Percentiles rank a stretch among this genome's conserved stretches.
phyloP scores from a whole-genome alignment of 1,140 invertebrate genomes.

The Pachyrhynchus sulphureomaculatus region DNA sequence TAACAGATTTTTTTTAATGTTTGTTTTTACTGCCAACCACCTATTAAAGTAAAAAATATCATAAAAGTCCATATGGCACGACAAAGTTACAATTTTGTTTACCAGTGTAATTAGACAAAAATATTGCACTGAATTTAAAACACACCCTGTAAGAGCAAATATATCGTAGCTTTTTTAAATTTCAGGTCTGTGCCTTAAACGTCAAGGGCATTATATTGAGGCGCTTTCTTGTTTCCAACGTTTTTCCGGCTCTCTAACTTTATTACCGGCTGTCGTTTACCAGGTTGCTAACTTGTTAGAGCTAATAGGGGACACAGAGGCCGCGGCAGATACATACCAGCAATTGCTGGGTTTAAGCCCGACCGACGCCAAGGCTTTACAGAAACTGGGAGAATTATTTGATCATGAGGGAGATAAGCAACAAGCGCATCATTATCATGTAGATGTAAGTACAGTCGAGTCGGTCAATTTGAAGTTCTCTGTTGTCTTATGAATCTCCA shows the following conservation, averaged over 20 bases:
- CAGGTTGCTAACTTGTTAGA: conserved; percentile 85
- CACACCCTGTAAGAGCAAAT: no score
- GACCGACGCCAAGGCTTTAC: conserved; percentile 79
- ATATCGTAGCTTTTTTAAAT: conserved; percentile 45
- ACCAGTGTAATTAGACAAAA: no score
- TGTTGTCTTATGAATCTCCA: no score
- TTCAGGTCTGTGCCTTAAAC: conserved; percentile 71
- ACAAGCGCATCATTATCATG: conserved; percentile 89
- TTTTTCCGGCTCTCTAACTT: conserved; percentile 53
- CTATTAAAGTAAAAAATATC: no score
- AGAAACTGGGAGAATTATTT: conserved; percentile 82
- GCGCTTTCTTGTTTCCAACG: conserved; percentile 82
- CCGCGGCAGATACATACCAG: conserved; percentile 80
- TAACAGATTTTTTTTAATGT: no score
- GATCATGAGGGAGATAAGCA: conserved; percentile 86
- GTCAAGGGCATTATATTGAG: conserved; percentile 70
- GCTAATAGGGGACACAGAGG: conserved; percentile 70
- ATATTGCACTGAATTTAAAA: no score
- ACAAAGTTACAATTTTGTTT: no score
- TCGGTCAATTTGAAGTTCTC: no score
- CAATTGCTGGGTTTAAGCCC: conserved; percentile 82
- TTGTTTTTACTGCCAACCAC: no score
- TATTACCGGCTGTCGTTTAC: conserved; percentile 80
- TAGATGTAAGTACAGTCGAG: conserved; percentile 74
- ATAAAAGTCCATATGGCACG: no score